A percentile compares a stretch with the other conserved stretches of the same genome.
These are phyloP conservation scores for Caenorhabditis uteleia DNA, from an alignment of 2,888 invertebrate genomes.

Conservation along the genomic window DNA sequence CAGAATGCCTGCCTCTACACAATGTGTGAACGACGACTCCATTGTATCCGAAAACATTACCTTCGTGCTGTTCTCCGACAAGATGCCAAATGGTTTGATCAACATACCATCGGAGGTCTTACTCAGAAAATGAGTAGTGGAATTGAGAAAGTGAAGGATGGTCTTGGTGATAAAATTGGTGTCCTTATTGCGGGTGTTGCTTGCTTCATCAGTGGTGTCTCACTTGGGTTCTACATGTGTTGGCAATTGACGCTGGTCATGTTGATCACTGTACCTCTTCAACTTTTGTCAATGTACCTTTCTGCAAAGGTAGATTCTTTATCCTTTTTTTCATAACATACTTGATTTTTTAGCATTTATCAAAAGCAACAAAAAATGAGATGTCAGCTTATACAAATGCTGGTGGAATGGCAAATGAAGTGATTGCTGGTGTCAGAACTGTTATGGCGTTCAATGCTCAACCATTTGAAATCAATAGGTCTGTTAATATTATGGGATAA, in stretches of 20 bases:
- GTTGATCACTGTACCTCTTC: slow-evolving; percentile 68
- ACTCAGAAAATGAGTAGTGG: slow-evolving; percentile 71
- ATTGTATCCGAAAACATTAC: slow-evolving; percentile 71
- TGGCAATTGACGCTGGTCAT: slow-evolving; percentile 66
- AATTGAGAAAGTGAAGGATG: slow-evolving; percentile 65
- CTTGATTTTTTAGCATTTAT: slow-evolving; percentile 68
- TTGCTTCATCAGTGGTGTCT: slow-evolving; percentile 56
- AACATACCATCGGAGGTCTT: slow-evolving; percentile 72
- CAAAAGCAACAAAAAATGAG: slow-evolving; percentile 71
- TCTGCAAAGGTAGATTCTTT: slow-evolving; percentile 68
- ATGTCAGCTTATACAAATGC: slow-evolving; percentile 69
- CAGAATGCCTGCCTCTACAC: slow-evolving; percentile 70
- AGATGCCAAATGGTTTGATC: slow-evolving; percentile 72
- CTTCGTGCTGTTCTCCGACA: slow-evolving; percentile 70
- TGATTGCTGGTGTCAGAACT: slow-evolving; percentile 67
- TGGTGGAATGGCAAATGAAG: slow-evolving; percentile 70
- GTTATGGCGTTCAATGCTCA: slow-evolving; percentile 67
- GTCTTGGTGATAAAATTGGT: slow-evolving; percentile 62
- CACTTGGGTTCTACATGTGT: slow-evolving; percentile 53
- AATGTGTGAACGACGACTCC: slow-evolving; percentile 72
- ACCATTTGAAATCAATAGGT: slow-evolving; percentile 61
- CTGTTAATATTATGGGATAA: not conserved
- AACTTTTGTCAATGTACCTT: slow-evolving; percentile 67
- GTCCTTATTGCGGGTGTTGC: slow-evolving; percentile 53
- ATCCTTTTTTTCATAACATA: not conserved